Evolutionary conservation across 2,797 vertebrate genomes (phyloP).

Genomic region (Falco concolor): DNA sequence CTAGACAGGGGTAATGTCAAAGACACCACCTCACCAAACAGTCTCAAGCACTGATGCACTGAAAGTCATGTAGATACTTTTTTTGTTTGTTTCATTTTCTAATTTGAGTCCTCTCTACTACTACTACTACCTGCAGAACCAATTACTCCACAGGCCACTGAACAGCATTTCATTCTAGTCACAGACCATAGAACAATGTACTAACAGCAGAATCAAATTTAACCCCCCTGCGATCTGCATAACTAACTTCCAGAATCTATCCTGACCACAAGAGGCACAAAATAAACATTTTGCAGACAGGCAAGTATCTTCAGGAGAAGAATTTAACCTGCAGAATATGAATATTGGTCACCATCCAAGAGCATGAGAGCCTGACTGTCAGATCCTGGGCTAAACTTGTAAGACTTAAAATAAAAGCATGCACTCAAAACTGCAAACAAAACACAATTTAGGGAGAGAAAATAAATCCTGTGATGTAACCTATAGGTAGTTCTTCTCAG

Average conservation of each 20-base stretch:
- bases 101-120: neutral
- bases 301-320: neutral
- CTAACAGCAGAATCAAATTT: neutral
- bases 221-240: neutral
- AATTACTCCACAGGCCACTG: neutral
- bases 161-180: neutral
- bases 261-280: neutral
- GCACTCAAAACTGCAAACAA: neutral
- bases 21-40: neutral
- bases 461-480: neutral
- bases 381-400: neutral
- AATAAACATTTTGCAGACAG: neutral
- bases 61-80: neutral
- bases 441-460: neutral
- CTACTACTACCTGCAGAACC: neutral
- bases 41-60: neutral
- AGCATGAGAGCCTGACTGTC: neutral
- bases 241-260: neutral
- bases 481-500: neutral
- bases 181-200: neutral
- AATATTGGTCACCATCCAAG: neutral
- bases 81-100: neutral
- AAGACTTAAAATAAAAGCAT: neutral
- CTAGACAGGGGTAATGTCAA: neutral
- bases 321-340: neutral